Evolutionary conservation across 2,797 vertebrate genomes (phyloP).

Genomic region (Neopelma chrysocephalum): DNA sequence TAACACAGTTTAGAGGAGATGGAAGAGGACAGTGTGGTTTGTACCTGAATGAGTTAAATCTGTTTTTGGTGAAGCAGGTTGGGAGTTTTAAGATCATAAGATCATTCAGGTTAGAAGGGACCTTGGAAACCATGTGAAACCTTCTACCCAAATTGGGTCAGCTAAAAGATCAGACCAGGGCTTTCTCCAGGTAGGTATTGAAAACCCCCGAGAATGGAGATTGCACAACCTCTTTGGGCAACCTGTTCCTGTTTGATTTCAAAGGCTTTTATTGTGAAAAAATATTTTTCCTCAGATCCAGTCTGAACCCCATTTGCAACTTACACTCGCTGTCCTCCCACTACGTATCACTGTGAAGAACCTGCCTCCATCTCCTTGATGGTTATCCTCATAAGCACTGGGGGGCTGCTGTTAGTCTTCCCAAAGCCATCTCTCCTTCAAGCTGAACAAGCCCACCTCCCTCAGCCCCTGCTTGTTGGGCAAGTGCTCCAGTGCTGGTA

Average conservation of each 20-base stretch:
- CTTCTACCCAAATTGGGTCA: neutral
- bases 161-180: neutral
- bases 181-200: neutral
- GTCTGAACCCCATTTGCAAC: neutral
- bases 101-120: neutral
- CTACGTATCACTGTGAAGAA: neutral
- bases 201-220: neutral
- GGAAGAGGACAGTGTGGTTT: neutral
- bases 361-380: neutral
- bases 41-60: neutral
- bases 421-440: neutral
- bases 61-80: neutral
- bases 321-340: rapidly evolving
- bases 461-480: neutral
- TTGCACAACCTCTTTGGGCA: neutral
- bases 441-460: neutral
- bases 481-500: neutral
- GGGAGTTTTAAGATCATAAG: neutral
- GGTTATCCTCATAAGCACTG: neutral
- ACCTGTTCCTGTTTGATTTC: neutral
- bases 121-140: neutral
- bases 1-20: neutral
- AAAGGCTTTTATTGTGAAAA: neutral
- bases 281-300: neutral
- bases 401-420: neutral